Conservation (phyloP, 2,797 vertebrate species). For the Columba guinea region DNA sequence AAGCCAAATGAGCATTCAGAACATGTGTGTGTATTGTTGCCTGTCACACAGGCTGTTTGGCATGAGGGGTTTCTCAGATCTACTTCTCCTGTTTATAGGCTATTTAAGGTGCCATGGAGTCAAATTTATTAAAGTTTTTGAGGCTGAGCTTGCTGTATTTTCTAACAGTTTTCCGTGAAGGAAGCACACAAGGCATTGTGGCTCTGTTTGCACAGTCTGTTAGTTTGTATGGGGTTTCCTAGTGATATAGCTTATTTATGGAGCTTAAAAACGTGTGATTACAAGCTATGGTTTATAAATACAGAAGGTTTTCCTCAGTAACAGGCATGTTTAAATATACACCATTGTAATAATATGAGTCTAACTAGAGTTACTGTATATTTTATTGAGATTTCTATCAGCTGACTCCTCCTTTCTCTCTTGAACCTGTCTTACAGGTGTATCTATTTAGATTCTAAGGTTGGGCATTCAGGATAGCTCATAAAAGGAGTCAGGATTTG, state of each 20-base stretch:
- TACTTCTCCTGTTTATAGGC: background rate
- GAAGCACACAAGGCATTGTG: background rate
- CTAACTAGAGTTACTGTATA: background rate
- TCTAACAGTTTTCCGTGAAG: background rate
- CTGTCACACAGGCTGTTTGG: background rate
- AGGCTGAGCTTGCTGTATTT: background rate
- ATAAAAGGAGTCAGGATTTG: background rate
- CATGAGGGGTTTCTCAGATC: conserved; percentile 11
- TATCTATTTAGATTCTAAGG: background rate
- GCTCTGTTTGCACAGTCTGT: background rate
- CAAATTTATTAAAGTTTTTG: background rate
- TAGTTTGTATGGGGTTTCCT: background rate
- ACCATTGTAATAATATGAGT: rapidly evolving
- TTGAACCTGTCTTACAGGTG: background rate
- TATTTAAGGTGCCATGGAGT: background rate
- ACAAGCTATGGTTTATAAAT: background rate
- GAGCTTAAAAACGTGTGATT: background rate
- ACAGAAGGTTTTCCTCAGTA: background rate
- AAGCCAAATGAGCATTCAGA: background rate
- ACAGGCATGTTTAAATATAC: background rate
- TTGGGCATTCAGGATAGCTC: background rate
- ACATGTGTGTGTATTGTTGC: background rate
- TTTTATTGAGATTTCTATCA: background rate
- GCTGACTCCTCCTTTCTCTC: background rate
- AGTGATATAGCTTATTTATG: background rate